Base-by-base conservation (phyloP, 2,113 vertebrate genomes). In the Nerophis lumbriciformis region DNA sequence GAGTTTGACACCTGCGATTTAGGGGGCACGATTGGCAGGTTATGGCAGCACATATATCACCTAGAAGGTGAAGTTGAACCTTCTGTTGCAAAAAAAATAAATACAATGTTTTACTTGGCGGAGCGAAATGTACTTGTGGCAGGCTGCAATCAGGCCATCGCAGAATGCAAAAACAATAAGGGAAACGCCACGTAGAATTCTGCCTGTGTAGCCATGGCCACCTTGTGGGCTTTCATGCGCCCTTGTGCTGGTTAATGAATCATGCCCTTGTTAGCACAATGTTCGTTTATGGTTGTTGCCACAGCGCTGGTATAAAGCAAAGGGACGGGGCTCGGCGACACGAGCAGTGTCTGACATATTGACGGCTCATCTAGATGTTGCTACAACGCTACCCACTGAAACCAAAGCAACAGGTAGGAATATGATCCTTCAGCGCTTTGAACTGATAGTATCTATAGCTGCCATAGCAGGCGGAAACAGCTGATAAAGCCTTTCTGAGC, bases 391-490 rank as follows among this genome's bases (percentile, higher is more conserved):
- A 63, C 66, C 59, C 13, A 5, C 66, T 76, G 80, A 79, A 80
- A 76, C 78, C 75, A 83, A 80, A 85, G 83, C 81, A 84, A 87
- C 85, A 86, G 79, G 87, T 87, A 83, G 75, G 75, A 72, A 76
- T 66, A 70, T 61, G 69, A 73, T 73, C 60, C 21, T 21, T 8
- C 7, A 12, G 13, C 66, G 52, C 60, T 11, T 77, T 66, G 63
- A 72, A 54, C 69, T 66, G 35, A 68, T 70, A 42, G 47, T 79
- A 72, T 79, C 49, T 70, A 55, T 42, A 51, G 51, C 54, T 66
- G 52, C 38, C 63, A 36, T 58, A 53, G 15, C 19, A 14, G 36
- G 52, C 39, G 19, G 65, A 63, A 64, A 66, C 56, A 37, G 37
- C 39, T 5, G 6, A 14, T 47, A 59, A 35, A 1, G 2, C 42